Evolutionary conservation across 2,888 invertebrate species (phyloP).

Genomic region (Microplitis manilae): DNA sequence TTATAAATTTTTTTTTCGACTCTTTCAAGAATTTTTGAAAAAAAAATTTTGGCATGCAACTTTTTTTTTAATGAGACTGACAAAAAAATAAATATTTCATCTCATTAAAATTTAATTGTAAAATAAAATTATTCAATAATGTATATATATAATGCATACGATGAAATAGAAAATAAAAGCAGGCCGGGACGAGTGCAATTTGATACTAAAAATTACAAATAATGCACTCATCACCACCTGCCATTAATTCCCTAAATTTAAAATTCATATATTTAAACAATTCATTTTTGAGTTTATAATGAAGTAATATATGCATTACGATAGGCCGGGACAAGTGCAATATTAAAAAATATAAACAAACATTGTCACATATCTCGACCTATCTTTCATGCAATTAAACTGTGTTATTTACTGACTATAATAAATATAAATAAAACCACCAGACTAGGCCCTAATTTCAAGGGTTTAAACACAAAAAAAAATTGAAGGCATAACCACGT

Average conservation of each 20-base stretch:
- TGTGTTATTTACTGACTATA: conserved; percentile 4
- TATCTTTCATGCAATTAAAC: conserved; percentile 66
- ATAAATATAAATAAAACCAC: neutral
- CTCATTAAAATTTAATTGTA: conserved; percentile 15
- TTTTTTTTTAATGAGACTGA: neutral
- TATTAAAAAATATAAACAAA: conserved; percentile 66
- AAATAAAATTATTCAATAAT: neutral
- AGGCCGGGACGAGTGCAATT: conserved; percentile 73
- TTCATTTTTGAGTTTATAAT: neutral
- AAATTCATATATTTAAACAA: conserved; percentile 4
- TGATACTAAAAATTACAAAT: conserved; percentile 66
- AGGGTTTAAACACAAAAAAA: conserved; percentile 19
- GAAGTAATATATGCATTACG: conserved; percentile 64
- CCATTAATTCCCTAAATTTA: conserved; percentile 50
- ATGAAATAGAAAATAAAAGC: conserved; percentile 63
- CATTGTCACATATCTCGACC: conserved; percentile 72
- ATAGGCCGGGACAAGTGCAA: conserved; percentile 74
- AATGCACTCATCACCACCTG: conserved; percentile 70
- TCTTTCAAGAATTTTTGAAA: conserved; percentile 4
- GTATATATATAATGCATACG: conserved; percentile 23
- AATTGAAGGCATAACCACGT: conserved; percentile 21
- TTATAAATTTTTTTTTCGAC: too few relatives aligned
- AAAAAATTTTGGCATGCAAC: neutral
- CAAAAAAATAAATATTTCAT: conserved; percentile 1
- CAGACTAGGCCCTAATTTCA: conserved; percentile 14